Evolutionary conservation across 2,797 vertebrate genomes (phyloP).

Genomic region (Sebastes miniatus): DNA sequence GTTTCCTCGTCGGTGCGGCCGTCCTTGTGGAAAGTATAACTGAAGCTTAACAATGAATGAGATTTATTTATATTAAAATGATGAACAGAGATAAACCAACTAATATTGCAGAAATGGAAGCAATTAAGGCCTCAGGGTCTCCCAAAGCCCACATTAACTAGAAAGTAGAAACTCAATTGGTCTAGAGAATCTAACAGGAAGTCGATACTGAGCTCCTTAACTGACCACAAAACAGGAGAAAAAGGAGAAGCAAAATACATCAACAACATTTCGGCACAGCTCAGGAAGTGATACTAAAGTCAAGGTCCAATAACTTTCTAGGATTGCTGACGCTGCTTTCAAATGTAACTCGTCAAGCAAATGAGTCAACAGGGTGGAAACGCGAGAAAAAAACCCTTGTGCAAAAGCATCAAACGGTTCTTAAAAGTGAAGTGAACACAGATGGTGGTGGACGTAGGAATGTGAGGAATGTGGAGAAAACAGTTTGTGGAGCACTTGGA

Average conservation of each 20-base stretch:
- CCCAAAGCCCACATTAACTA: neutral
- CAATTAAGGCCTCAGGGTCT: neutral
- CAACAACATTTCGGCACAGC: neutral
- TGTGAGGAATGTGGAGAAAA: neutral
- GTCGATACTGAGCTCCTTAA: too few relatives aligned
- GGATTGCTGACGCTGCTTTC: neutral
- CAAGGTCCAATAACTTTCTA: neutral
- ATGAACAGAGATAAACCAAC: too few relatives aligned
- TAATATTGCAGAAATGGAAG: neutral
- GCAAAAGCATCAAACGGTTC: neutral
- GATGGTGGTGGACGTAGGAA: neutral
- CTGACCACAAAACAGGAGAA: too few relatives aligned
- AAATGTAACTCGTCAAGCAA: neutral
- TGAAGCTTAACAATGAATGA: too few relatives aligned
- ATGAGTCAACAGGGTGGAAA: neutral
- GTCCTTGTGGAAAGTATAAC: too few relatives aligned
- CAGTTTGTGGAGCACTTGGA: neutral
- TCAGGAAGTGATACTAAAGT: neutral
- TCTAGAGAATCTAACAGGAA: too few relatives aligned
- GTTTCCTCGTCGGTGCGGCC: too few relatives aligned
- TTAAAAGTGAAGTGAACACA: neutral
- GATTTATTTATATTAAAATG: too few relatives aligned
- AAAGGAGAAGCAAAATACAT: too few relatives aligned
- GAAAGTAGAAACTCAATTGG: too few relatives aligned
- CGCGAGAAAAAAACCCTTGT: neutral